These are phyloP conservation scores for Nothoprocta perdicaria DNA, from an alignment of 2,113 vertebrate genomes.

Conservation along the genomic window DNA sequence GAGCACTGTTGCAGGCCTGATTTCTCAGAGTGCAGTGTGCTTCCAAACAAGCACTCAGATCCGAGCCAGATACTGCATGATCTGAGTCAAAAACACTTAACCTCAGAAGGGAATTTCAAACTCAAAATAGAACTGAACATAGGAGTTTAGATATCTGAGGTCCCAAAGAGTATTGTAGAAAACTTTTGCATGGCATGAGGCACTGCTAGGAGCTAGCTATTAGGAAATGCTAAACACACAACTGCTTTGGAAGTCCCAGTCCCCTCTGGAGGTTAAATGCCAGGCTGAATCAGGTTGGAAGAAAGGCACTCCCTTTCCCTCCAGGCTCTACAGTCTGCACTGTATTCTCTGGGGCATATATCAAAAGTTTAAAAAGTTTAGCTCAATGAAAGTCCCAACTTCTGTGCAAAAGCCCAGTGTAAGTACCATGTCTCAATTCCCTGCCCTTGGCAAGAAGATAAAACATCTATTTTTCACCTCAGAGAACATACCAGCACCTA, in stretches of 20 bases:
- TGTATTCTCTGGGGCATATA: not conserved
- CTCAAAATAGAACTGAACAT: not conserved
- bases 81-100: accelerated
- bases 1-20: not conserved
- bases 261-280: constrained; percentile 60
- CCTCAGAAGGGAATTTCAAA: not conserved
- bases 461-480: not conserved
- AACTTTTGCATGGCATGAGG: not conserved
- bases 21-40: not conserved
- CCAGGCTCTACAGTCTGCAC: constrained; percentile 7
- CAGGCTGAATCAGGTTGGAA: constrained; percentile 48
- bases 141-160: not conserved
- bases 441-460: not conserved
- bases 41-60: not conserved
- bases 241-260: not conserved
- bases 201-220: not conserved
- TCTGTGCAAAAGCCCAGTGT: not conserved
- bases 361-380: constrained; percentile 29
- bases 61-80: accelerated
- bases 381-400: not conserved
- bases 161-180: not conserved
- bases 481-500: not conserved
- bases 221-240: constrained; percentile 52
- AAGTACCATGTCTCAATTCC: not conserved
- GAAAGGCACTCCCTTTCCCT: constrained; percentile 8